Evolutionary conservation across 2,888 invertebrate species (phyloP), one percentile per base, ranked within the genome.

Genomic region (Trichopoda pennipes): DNA sequence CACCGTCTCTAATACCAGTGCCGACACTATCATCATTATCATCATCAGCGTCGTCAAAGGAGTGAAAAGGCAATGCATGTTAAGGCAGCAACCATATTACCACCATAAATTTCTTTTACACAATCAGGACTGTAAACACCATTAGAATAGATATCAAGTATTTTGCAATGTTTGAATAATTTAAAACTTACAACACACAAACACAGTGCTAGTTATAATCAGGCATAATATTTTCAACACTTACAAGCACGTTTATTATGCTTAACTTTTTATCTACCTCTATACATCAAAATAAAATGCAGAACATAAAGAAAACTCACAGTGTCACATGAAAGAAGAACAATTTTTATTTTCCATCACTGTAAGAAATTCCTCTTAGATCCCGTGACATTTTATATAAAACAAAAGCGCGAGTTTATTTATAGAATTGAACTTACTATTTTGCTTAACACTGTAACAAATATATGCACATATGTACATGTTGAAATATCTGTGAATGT

Each of bases 111-210:
- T 38, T 38, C 38, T 23, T n/a, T 58, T 19, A 44, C 35, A 80
- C 83, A 85, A 85, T 85, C 81, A 84, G 77, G 66, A 75, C 53
- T 81, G 82, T 81, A 85, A 85, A 84, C 84, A 85, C 74, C 73
- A 83, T 83, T 81, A 84, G 78, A 70, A 82, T 76, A 75, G 38
- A 79, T 82, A 75, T 72, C 79, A 82, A 82, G 68, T 63, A 63
- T 75, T 75, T 75, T 79, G 56, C 81, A 66, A 70, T 75, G 79
- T 79, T 82, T 82, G 76, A 82, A 82, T 82, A 79, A 79, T 82
- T 82, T 79, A 82, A 77, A 75, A 55, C 79, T 56, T 44, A 23
- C 12, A 55, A 75, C 60, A 70, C 23, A 49, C 60, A 53, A 51
- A 73, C 23, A 42, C 19, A 28, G 23, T 14, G 17, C 21, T 9